Evolutionary conservation across 2,113 vertebrate species (phyloP).

Genomic region (Tauraco erythrolophus): DNA sequence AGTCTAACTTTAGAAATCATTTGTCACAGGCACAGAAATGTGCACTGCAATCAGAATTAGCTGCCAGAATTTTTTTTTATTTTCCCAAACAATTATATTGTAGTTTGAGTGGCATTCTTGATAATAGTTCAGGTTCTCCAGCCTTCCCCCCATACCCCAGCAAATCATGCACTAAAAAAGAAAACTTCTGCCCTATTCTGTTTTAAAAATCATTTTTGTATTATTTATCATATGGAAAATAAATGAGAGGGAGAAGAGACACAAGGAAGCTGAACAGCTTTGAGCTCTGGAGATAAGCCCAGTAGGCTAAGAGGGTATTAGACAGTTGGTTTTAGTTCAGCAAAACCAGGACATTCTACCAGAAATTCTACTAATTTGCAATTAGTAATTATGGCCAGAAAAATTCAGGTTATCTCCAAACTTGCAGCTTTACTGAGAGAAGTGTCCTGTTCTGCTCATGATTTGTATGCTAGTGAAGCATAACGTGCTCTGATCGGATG

Average conservation of each 20-base stretch:
- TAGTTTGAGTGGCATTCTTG: slow-evolving; percentile 47
- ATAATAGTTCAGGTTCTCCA: not conserved
- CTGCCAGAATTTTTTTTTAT: slow-evolving; percentile 41
- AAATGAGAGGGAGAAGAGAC: not conserved
- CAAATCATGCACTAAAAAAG: not conserved
- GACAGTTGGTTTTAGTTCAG: slow-evolving; percentile 26
- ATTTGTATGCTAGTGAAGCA: not conserved
- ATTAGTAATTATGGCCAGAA: slow-evolving; percentile 6
- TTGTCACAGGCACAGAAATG: slow-evolving; percentile 66
- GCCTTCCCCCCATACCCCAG: not conserved
- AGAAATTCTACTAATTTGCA: slow-evolving; percentile 29
- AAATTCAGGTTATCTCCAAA: not conserved
- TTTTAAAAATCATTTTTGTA: not conserved
- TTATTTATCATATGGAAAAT: not conserved
- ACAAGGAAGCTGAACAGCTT: not conserved
- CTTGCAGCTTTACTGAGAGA: not conserved
- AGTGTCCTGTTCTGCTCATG: not conserved
- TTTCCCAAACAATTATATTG: slow-evolving; percentile 50
- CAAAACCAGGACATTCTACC: slow-evolving; percentile 2
- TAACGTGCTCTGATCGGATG: not conserved
- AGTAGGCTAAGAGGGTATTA: slow-evolving; percentile 59
- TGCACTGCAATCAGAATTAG: slow-evolving; percentile 68
- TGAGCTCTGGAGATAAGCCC: slow-evolving; percentile 56
- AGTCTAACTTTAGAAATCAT: slow-evolving; percentile 68
- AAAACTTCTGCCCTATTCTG: not conserved